These are phyloP conservation scores for Pediacus dermestoides DNA, from an alignment of 2,888 invertebrate genomes.

Conservation along the genomic window DNA sequence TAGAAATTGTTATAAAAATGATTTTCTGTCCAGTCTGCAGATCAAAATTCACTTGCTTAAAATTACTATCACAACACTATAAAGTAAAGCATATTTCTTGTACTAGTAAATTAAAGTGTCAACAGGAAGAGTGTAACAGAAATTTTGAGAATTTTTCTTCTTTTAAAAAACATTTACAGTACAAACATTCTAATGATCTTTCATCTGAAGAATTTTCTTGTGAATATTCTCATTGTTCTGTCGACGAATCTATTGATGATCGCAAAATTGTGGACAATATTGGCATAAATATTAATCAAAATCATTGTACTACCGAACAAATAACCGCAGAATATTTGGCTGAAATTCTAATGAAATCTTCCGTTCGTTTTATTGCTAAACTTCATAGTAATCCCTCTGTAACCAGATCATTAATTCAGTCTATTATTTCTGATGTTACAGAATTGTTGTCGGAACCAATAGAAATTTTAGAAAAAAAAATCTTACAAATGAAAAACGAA, in stretches of 20 bases:
- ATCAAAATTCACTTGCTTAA: background rate
- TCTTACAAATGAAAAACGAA: background rate
- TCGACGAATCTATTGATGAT: background rate
- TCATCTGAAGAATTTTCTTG: too few relatives aligned
- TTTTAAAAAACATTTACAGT: background rate
- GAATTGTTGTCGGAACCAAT: background rate
- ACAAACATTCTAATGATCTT: background rate
- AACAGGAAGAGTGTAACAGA: background rate
- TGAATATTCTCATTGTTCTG: too few relatives aligned
- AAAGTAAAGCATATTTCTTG: background rate
- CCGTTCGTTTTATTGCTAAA: background rate
- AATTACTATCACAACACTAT: background rate
- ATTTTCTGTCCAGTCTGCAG: constrained; percentile 1
- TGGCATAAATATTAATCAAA: background rate
- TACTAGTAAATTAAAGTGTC: background rate
- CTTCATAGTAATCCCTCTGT: background rate
- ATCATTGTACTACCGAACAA: too few relatives aligned
- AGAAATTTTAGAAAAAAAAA: background rate
- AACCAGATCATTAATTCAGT: background rate
- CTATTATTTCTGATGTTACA: background rate
- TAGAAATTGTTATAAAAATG: background rate
- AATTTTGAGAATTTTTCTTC: background rate
- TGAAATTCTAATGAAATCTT: too few relatives aligned
- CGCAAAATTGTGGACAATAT: background rate
- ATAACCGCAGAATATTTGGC: too few relatives aligned